Evolutionary conservation across 2,797 vertebrate species (phyloP).

Genomic region (Uromys caudimaculatus): DNA sequence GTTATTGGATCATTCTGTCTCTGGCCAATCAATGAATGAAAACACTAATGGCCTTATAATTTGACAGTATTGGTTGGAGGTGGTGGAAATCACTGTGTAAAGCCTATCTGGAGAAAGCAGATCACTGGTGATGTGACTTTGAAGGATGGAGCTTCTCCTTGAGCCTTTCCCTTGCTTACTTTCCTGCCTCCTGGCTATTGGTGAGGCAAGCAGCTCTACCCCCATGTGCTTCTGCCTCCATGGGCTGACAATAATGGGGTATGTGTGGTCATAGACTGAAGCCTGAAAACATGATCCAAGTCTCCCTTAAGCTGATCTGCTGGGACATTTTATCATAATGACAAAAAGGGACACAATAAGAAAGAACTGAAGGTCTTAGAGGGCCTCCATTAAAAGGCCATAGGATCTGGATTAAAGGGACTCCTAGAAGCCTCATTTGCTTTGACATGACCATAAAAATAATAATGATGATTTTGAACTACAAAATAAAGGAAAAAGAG

Average conservation of each 20-base stretch:
- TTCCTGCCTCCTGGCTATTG: not conserved
- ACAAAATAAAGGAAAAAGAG: not conserved
- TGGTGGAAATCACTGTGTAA: too few relatives aligned
- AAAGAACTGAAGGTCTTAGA: not conserved
- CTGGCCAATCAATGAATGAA: not conserved
- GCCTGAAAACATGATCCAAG: not conserved
- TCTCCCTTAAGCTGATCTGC: not conserved
- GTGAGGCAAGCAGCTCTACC: not conserved
- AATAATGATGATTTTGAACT: not conserved
- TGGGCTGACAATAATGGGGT: not conserved
- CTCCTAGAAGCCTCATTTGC: not conserved
- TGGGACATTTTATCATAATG: not conserved
- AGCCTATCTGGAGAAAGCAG: not conserved
- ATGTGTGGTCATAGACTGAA: not conserved
- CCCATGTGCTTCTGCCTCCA: too few relatives aligned
- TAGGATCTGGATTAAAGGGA: not conserved
- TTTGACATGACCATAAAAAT: constrained; percentile 8
- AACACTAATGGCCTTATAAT: not conserved
- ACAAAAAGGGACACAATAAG: not conserved
- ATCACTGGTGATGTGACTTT: not conserved
- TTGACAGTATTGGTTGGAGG: not conserved
- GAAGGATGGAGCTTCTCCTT: not conserved
- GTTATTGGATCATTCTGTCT: not conserved
- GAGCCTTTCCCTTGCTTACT: not conserved
- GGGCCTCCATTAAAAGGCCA: not conserved